A percentile compares a stretch with the other conserved stretches of the same genome.
phyloP scores from a whole-genome alignment of 2,113 vertebrate species.

The Lontra canadensis region DNA sequence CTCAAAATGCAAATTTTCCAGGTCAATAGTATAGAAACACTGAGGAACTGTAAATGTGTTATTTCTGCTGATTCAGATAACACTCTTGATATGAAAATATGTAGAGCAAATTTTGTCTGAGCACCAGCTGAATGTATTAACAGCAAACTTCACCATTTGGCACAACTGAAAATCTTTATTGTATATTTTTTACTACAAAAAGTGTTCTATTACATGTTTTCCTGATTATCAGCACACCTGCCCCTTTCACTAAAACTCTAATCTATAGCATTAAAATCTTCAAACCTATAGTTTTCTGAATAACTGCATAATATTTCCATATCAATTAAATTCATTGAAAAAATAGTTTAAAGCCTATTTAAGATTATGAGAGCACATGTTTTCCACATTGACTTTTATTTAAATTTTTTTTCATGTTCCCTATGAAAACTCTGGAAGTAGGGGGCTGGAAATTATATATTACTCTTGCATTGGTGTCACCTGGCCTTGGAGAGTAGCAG shows the following conservation, averaged over 20 bases:
- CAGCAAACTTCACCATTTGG: background rate
- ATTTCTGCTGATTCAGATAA: conserved; percentile 19
- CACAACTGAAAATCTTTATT: background rate
- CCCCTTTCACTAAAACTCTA: conserved; percentile 15
- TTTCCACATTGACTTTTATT: background rate
- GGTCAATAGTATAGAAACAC: background rate
- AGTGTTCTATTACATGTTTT: background rate
- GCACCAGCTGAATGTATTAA: background rate
- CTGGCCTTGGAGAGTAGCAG: conserved; percentile 61
- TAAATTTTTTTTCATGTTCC: background rate
- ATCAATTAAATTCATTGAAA: conserved; percentile 1
- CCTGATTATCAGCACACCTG: background rate
- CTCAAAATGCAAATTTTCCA: background rate
- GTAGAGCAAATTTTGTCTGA: background rate
- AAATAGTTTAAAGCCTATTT: conserved; percentile 8
- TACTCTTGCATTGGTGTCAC: conserved; percentile 59
- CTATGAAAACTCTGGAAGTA: background rate
- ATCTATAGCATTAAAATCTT: background rate
- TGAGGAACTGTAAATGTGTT: background rate
- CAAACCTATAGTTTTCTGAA: conserved; percentile 17
- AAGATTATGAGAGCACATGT: background rate
- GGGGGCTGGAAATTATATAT: background rate
- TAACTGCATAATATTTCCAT: background rate
- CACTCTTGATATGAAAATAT: conserved; percentile 25
- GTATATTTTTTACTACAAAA: background rate